Percentiles rank a stretch among this genome's conserved stretches.
Conservation (phyloP, 2,113 vertebrate genomes). For the Thunnus thynnus region DNA sequence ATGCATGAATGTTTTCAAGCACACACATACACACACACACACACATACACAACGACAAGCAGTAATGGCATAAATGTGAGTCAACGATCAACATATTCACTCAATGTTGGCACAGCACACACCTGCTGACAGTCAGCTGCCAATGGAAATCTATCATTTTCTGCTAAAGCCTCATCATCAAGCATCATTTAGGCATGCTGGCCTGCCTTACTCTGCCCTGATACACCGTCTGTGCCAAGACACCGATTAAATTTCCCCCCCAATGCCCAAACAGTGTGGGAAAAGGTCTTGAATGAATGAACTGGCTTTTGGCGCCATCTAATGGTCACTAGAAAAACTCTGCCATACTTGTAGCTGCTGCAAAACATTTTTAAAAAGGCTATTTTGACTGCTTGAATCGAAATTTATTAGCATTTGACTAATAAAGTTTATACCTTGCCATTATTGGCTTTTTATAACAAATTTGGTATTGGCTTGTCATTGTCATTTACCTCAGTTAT, state of each 20-base stretch:
- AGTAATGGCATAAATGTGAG: slow-evolving; percentile 54
- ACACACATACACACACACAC: slow-evolving; percentile 47
- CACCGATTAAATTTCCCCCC: slow-evolving; percentile 61
- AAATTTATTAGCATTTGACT: background rate
- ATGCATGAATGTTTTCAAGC: slow-evolving; percentile 36
- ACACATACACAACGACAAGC: slow-evolving; percentile 26
- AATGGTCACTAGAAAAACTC: slow-evolving; percentile 48
- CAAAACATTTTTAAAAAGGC: background rate
- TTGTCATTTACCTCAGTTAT: background rate
- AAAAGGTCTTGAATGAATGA: slow-evolving; percentile 27
- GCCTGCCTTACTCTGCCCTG: slow-evolving; percentile 56
- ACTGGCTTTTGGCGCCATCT: slow-evolving; percentile 71
- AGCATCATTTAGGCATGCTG: slow-evolving; percentile 74
- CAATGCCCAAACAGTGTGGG: slow-evolving; percentile 48
- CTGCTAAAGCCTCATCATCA: slow-evolving; percentile 74
- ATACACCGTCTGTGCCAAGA: slow-evolving; percentile 60
- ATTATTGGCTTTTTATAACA: background rate
- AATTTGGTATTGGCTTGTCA: background rate
- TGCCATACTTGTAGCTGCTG: background rate
- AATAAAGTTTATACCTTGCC: background rate
- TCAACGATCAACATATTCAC: slow-evolving; percentile 66
- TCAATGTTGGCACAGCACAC: slow-evolving; percentile 56
- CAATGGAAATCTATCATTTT: slow-evolving; percentile 75
- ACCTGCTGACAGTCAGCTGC: slow-evolving; percentile 76
- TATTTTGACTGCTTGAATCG: background rate